Percentiles rank a stretch among this genome's conserved stretches.
phyloP scores from a whole-genome alignment of 2,797 vertebrate genomes.

The Oryzias dopingdopingensis region DNA sequence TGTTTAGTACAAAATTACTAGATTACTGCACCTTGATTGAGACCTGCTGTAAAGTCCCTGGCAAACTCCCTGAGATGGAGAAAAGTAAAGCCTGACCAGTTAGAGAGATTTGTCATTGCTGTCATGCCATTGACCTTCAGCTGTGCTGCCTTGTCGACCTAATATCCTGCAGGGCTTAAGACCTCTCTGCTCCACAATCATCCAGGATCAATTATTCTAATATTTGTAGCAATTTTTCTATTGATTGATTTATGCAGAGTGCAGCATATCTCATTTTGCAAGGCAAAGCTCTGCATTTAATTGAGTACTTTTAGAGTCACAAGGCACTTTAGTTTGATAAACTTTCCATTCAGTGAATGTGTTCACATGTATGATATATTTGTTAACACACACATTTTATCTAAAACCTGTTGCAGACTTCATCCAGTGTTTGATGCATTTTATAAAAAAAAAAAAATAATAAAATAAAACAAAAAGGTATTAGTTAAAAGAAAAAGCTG shows the following conservation, averaged over 20 bases:
- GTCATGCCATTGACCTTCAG: slow-evolving; percentile 68
- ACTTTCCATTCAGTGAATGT: slow-evolving; percentile 53
- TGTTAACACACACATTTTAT: slow-evolving; percentile 14
- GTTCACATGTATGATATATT: slow-evolving; percentile 55
- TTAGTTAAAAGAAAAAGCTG: too few relatives aligned
- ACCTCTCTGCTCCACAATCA: slow-evolving; percentile 70
- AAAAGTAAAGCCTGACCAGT: slow-evolving; percentile 65
- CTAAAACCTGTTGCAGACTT: too few relatives aligned
- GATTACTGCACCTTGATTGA: slow-evolving; percentile 57
- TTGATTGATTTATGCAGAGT: slow-evolving; percentile 74
- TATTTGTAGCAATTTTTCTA: slow-evolving; percentile 72
- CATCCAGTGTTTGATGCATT: too few relatives aligned
- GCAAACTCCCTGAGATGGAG: slow-evolving; percentile 46
- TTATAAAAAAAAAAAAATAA: too few relatives aligned
- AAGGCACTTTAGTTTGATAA: slow-evolving; percentile 59
- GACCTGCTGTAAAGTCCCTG: slow-evolving; percentile 53
- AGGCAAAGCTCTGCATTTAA: slow-evolving; percentile 60
- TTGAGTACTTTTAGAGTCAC: slow-evolving; percentile 59
- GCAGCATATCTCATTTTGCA: slow-evolving; percentile 73
- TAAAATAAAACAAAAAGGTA: too few relatives aligned
- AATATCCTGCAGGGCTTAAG: slow-evolving; percentile 57
- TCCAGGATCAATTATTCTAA: slow-evolving; percentile 73
- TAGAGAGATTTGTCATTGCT: slow-evolving; percentile 67
- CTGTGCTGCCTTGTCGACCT: slow-evolving; percentile 53
- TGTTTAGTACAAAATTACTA: too few relatives aligned